phyloP scores from a whole-genome alignment of 1,140 invertebrate genomes.

The Trichogramma pretiosum region DNA sequence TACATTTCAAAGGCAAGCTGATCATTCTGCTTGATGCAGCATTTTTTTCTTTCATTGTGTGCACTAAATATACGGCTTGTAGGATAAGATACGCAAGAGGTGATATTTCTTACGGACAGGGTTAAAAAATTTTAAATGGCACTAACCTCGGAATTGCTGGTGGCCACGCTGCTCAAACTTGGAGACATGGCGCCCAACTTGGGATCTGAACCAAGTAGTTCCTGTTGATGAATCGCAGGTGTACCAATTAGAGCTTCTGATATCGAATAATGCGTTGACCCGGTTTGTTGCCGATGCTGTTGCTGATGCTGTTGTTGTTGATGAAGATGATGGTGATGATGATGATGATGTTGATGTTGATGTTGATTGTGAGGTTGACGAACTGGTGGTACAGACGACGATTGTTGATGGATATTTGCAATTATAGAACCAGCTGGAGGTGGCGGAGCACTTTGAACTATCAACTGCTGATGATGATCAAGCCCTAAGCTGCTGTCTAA shows the following conservation, averaged over 20 bases:
- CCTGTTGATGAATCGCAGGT: conserved; percentile 19
- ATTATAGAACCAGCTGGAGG: conserved; percentile 27
- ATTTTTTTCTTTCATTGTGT: too few species aligned
- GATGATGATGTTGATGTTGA: conserved; percentile 36
- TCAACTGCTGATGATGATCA: conserved; percentile 26
- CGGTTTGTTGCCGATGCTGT: conserved; percentile 1
- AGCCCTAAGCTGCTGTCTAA: conserved; percentile 5
- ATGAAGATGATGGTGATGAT: conserved; percentile 25
- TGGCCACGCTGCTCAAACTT: conserved; percentile 62
- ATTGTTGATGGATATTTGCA: too few species aligned
- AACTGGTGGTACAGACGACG: too few species aligned
- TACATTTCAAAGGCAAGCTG: too few species aligned
- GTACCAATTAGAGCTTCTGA: too few species aligned
- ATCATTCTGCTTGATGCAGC: too few species aligned
- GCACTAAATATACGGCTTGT: too few species aligned
- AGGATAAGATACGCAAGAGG: too few species aligned
- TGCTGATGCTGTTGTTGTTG: conserved; percentile 9
- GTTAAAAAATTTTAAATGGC: conserved; percentile 2
- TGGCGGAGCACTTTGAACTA: conserved; percentile 38
- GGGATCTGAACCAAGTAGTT: conserved; percentile 49
- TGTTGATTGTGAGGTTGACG: conserved; percentile 18
- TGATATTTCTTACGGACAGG: too few species aligned
- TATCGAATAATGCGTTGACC: too few species aligned
- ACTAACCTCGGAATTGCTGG: conserved; percentile 66
- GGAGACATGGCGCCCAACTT: conserved; percentile 56